A percentile compares a stretch with the other conserved stretches of the same genome.
These are phyloP conservation scores for Lipophrys pholis DNA, from an alignment of 2,113 vertebrate species.

Conservation along the genomic window DNA sequence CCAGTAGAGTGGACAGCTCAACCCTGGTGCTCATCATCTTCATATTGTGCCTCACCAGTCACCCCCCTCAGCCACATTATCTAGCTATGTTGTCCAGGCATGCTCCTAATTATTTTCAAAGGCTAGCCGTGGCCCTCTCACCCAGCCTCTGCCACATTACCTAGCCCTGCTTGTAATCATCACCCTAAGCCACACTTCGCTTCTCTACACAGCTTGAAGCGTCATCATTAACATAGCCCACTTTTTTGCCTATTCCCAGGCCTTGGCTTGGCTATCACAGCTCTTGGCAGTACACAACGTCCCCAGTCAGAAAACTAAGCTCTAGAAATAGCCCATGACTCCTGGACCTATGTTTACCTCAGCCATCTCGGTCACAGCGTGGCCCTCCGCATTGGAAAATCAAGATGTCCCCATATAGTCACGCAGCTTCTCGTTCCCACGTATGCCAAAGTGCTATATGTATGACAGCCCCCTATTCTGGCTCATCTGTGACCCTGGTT, in stretches of 20 bases:
- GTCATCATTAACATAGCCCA: constrained; percentile 74
- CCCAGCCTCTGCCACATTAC: constrained; percentile 72
- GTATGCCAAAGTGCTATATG: constrained; percentile 20
- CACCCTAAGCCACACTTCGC: constrained; percentile 59
- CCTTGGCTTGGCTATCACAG: constrained; percentile 62
- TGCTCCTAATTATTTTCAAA: constrained; percentile 80
- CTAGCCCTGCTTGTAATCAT: constrained; percentile 70
- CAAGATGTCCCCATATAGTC: constrained; percentile 25
- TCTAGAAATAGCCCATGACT: constrained; percentile 53
- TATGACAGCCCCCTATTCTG: constrained; percentile 26
- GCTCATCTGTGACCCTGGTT: constrained; percentile 18
- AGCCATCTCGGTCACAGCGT: constrained; percentile 63
- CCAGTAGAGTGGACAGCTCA: constrained; percentile 88
- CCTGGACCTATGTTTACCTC: constrained; percentile 63
- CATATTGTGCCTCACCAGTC: constrained; percentile 59
- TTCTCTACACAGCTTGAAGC: constrained; percentile 61
- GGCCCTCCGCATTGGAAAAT: constrained; percentile 28
- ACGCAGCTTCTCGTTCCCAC: constrained; percentile 13
- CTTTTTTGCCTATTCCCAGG: constrained; percentile 46
- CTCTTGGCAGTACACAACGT: constrained; percentile 61
- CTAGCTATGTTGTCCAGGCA: constrained; percentile 70
- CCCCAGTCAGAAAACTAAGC: constrained; percentile 33
- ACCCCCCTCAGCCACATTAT: constrained; percentile 72
- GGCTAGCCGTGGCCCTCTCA: constrained; percentile 69
- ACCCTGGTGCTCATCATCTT: constrained; percentile 79